Base-by-base conservation (phyloP, 2,888 invertebrate genomes). In the Pyrocoelia pectoralis region DNA sequence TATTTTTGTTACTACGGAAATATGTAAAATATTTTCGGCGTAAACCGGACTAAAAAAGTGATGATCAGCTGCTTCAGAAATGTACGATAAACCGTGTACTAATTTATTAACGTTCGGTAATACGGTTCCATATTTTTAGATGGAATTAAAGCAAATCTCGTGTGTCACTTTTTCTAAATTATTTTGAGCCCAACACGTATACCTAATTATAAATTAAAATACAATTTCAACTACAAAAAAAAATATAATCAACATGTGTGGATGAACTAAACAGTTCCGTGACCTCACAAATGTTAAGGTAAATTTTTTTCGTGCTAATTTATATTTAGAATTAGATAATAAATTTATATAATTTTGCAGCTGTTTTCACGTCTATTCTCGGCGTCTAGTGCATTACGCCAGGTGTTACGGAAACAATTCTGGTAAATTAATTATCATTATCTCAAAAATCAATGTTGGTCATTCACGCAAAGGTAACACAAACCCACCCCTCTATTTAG, bases 1-100 rank as follows among this genome's bases (percentile, higher is more conserved):
- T 33, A 33, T 33, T 33, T 33, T 33, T 33, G 33, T 33, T 33
- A 33, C 33, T 33, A 33, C 33, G 33, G 33, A 33, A 33, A 33
- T 33, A 33, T 33, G 33, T 33, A 33, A 33, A 33, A 33, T 33
- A 33, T 33, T 33, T 33, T 33, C 8, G 8, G 33, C n/a, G n/a
- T 33, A 3, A 33, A 33, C 33, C 8, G 10, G n/a, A 4, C 33
- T 33, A 33, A 33, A 33, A 33, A 33, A 33, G n/a, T n/a, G 2
- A 33, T 33, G 33, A 33, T 33, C 33, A 33, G 33, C 33, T 33
- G 33, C 33, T 33, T 33, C 8, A n/a, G n/a, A 33, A 33, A 33
- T 33, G 33, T 33, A 8, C 33, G n/a, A 33, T 33, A 33, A 33
- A 33, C 33, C n/a, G 10, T 10, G 33, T 33, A 33, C 8, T 33